These are phyloP conservation scores for Labeo catla DNA, from an alignment of 2,113 vertebrate genomes.

Conservation along the genomic window DNA sequence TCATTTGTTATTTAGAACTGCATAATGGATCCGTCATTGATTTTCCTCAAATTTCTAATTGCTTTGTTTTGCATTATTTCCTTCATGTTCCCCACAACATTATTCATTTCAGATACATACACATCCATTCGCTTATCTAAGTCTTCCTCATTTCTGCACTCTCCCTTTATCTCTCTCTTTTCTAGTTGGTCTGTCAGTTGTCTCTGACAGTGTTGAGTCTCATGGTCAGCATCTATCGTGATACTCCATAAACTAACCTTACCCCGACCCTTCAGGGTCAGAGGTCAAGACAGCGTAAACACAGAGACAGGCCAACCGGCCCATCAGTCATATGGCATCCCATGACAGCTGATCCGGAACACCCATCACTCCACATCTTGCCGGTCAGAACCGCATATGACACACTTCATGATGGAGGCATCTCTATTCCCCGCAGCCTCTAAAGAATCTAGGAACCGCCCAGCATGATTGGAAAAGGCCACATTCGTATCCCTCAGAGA, in stretches of 20 bases:
- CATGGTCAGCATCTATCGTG: conserved; percentile 36
- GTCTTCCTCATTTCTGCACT: not conserved
- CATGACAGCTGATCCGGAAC: conserved; percentile 28
- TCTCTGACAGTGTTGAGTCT: conserved; percentile 20
- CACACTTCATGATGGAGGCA: not conserved
- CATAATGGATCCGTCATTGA: not conserved
- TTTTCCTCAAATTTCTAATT: not conserved
- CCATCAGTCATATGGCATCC: conserved; percentile 59
- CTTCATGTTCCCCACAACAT: not conserved
- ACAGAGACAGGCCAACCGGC: conserved; percentile 54
- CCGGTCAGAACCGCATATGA: conserved; percentile 20
- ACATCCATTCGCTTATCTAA: not conserved
- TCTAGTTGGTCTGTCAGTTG: conserved; percentile 13
- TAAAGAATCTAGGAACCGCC: conserved; percentile 24
- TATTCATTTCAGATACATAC: not conserved
- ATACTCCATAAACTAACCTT: conserved; percentile 55
- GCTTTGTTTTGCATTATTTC: not conserved
- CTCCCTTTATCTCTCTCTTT: conserved; percentile 15
- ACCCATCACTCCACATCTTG: conserved; percentile 49
- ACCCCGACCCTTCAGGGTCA: conserved; percentile 63
- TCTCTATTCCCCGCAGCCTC: not conserved
- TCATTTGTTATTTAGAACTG: not conserved
- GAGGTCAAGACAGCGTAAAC: conserved; percentile 68
- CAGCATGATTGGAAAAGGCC: conserved; percentile 13
- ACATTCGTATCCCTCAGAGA: conserved; percentile 1